Conservation (phyloP, 2,888 invertebrate genomes). For the Drosophila merina region DNA sequence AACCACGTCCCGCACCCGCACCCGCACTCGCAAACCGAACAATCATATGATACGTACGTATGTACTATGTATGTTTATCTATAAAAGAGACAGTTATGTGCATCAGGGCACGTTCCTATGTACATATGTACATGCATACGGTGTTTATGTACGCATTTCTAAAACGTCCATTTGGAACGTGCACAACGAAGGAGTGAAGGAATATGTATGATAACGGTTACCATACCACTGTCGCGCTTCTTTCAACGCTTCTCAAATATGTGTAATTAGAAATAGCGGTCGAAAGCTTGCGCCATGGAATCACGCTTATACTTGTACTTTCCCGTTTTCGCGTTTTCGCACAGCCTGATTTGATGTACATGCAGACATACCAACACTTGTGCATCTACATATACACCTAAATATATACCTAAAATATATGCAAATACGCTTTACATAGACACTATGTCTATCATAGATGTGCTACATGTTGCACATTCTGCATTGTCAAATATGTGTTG, state of each 20-base stretch:
- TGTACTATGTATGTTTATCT: not conserved
- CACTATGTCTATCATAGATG: no score
- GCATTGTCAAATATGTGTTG: no score
- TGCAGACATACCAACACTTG: no score
- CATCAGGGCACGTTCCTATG: not conserved
- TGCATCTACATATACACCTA: no score
- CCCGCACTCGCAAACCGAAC: not conserved
- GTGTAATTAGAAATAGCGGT: not conserved
- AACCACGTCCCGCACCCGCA: not conserved
- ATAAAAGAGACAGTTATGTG: not conserved
- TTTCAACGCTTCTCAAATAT: not conserved
- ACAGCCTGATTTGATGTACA: not conserved
- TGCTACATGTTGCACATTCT: no score
- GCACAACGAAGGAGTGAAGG: not conserved
- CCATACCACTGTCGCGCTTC: not conserved
- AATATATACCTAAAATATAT: no score
- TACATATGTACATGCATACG: not conserved
- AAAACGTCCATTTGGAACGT: not conserved
- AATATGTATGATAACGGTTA: not conserved
- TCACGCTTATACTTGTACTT: not conserved
- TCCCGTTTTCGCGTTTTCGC: not conserved
- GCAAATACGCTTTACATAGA: no score
- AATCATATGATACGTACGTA: not conserved
- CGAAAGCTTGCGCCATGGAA: not conserved
- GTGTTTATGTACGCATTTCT: not conserved